Conservation (phyloP, 2,888 invertebrate species). For the Ypsolopha sequella region DNA sequence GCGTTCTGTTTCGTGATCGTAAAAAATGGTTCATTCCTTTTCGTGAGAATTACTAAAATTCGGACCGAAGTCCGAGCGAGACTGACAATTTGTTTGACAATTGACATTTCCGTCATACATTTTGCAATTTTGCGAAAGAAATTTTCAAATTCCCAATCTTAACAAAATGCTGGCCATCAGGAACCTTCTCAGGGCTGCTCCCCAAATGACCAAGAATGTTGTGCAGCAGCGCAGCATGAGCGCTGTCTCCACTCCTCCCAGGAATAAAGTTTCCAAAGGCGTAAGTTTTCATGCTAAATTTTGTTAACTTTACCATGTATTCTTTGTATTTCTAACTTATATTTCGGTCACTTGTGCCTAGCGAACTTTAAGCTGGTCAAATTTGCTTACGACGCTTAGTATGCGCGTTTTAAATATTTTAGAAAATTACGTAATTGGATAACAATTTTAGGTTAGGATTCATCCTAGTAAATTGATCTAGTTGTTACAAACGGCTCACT, state of each 20-base stretch:
- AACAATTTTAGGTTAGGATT: conserved; percentile 13
- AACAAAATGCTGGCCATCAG: conserved; percentile 46
- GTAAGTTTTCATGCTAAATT: conserved; percentile 25
- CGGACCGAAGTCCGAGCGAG: too few species aligned
- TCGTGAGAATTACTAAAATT: not conserved
- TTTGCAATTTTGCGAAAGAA: not conserved
- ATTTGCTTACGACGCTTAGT: conserved; percentile 1
- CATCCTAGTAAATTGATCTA: too few species aligned
- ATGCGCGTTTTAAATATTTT: not conserved
- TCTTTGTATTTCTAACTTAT: too few species aligned
- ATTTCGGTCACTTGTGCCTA: too few species aligned
- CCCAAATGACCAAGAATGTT: conserved; percentile 39
- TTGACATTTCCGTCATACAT: too few species aligned
- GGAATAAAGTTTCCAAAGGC: conserved; percentile 38
- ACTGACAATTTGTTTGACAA: too few species aligned
- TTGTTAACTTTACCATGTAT: not conserved
- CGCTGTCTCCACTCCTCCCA: conserved; percentile 35
- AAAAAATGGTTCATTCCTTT: not conserved
- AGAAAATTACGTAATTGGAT: conserved; percentile 21
- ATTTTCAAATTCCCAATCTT: conserved; percentile 9
- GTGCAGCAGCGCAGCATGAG: conserved; percentile 50
- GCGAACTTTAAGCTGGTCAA: not conserved
- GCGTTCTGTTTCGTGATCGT: too few species aligned
- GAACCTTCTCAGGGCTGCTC: conserved; percentile 36
- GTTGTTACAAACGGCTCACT: too few species aligned